A percentile compares a stretch with the other conserved stretches of the same genome.
phyloP scores from a whole-genome alignment of 1,140 invertebrate genomes.

The Aporrectodea caliginosa region DNA sequence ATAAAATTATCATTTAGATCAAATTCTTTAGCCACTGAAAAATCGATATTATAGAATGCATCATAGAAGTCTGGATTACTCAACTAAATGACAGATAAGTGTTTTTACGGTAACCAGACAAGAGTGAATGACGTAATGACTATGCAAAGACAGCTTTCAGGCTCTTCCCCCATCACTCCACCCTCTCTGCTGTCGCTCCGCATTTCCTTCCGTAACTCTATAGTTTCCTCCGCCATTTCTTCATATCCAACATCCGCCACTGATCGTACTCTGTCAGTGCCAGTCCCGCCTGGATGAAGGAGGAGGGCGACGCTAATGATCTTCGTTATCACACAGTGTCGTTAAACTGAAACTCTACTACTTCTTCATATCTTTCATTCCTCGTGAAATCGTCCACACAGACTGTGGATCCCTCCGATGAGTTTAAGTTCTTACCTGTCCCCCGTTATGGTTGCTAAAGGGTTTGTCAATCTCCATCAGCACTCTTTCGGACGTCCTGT shows the following conservation, averaged over 20 bases:
- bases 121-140: too few species aligned
- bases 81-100: too few species aligned
- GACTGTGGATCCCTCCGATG: neutral
- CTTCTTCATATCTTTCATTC: neutral
- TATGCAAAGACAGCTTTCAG: too few species aligned
- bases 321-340: neutral
- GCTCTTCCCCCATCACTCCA: too few species aligned
- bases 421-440: constrained; percentile 42
- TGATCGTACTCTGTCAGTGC: neutral
- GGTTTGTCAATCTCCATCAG: constrained; percentile 47
- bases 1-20: too few species aligned
- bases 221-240: too few species aligned
- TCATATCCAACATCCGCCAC: neutral
- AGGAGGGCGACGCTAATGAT: neutral
- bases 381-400: neutral
- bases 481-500: constrained; percentile 38
- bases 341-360: neutral
- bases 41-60: too few species aligned
- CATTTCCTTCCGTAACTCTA: too few species aligned
- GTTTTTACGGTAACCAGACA: too few species aligned
- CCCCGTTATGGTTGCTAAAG: constrained; percentile 51
- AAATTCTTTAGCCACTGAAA: too few species aligned
- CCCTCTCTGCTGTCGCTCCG: too few species aligned
- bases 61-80: too few species aligned
- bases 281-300: neutral